Conservation (phyloP, 2,797 vertebrate genomes). For the Channa striata region DNA sequence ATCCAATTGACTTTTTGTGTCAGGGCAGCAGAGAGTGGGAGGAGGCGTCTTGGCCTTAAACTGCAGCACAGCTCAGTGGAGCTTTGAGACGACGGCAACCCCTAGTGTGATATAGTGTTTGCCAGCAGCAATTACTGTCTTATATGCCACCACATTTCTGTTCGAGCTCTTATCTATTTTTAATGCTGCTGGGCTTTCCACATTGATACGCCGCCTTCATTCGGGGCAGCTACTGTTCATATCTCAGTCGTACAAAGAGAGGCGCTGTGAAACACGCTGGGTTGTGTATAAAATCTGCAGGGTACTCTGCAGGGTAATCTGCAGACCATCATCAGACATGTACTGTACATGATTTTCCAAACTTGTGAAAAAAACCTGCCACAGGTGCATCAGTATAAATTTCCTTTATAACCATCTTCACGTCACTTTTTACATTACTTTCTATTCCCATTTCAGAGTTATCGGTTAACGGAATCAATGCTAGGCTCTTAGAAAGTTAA, state of each 20-base stretch:
- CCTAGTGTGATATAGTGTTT: slow-evolving; percentile 40
- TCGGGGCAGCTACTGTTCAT: slow-evolving; percentile 16
- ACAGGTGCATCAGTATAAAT: neutral
- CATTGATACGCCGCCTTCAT: slow-evolving; percentile 1
- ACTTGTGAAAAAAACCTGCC: neutral
- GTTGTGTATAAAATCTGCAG: neutral
- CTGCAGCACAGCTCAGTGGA: slow-evolving; percentile 40
- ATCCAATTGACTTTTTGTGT: slow-evolving; percentile 65
- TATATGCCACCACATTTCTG: slow-evolving; percentile 31
- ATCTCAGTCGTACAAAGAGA: slow-evolving; percentile 15
- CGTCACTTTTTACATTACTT: neutral
- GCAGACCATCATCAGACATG: too few relatives aligned
- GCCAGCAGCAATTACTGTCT: slow-evolving; percentile 53
- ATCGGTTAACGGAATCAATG: too few relatives aligned
- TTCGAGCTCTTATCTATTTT: slow-evolving; percentile 59
- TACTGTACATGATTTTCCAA: too few relatives aligned
- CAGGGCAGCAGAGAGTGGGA: slow-evolving; percentile 21
- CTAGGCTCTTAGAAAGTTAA: too few relatives aligned
- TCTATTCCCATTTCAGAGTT: too few relatives aligned
- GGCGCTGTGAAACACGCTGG: slow-evolving; percentile 1
- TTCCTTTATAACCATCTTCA: neutral
- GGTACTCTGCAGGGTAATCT: neutral
- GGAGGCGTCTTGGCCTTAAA: slow-evolving; percentile 34
- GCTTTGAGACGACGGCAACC: slow-evolving; percentile 55
- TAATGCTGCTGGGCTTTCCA: slow-evolving; percentile 37